Conservation (phyloP, 2,113 vertebrate genomes). For the Callopanchax toddi region DNA sequence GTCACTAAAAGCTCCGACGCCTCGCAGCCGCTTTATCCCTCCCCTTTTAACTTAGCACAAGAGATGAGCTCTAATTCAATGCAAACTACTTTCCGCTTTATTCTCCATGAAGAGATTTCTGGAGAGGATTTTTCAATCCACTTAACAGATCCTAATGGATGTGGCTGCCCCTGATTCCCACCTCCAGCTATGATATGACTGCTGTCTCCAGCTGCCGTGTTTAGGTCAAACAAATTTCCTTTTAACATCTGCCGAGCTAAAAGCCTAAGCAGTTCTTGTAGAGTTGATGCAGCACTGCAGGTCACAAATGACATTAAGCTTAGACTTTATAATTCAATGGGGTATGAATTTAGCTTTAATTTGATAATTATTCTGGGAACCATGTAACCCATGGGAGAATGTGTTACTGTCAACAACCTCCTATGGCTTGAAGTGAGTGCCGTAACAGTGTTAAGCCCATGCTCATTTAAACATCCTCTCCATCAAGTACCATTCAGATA, state of each 20-base stretch:
- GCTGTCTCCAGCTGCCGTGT: conserved; percentile 43
- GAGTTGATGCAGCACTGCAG: conserved; percentile 2
- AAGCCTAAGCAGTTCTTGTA: conserved; percentile 12
- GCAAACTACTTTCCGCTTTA: conserved; percentile 50
- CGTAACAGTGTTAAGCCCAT: conserved; percentile 30
- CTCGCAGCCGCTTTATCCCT: neutral
- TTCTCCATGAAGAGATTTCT: conserved; percentile 37
- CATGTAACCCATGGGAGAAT: conserved; percentile 16
- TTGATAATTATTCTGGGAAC: conserved; percentile 34
- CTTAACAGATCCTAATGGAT: conserved; percentile 50
- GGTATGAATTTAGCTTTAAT: conserved; percentile 34
- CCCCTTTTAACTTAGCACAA: conserved; percentile 25
- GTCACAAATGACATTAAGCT: conserved; percentile 34
- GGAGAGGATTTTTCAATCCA: conserved; percentile 34
- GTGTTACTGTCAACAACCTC: conserved; percentile 45
- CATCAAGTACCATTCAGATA: conserved; percentile 69
- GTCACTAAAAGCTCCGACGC: conserved; percentile 14
- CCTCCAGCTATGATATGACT: conserved; percentile 13
- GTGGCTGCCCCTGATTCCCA: neutral
- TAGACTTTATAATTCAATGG: conserved; percentile 13
- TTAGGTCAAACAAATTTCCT: conserved; percentile 54
- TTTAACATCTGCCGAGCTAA: conserved; percentile 41
- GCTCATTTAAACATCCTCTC: conserved; percentile 67
- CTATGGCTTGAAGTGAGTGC: conserved; percentile 27
- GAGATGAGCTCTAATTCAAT: conserved; percentile 48